Base-by-base conservation (phyloP, 2,888 invertebrate species). In the Branchinecta sandiegonensis region DNA sequence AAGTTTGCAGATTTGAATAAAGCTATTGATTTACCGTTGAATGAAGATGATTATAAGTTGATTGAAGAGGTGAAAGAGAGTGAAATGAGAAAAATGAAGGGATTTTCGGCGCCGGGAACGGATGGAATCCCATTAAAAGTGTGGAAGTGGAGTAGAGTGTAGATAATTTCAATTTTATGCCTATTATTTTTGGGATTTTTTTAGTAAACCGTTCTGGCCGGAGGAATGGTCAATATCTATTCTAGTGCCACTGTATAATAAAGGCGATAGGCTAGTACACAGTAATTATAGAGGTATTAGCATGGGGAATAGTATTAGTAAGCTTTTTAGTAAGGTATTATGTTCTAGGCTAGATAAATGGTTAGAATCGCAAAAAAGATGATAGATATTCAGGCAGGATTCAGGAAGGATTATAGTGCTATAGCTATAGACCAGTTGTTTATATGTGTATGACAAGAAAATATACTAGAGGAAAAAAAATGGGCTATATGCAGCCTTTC, bases 391-490 rank as follows among this genome's bases (percentile, higher is more conserved):
- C 50, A 50, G 50, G 50, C 50, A 50, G 50, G 13, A 13, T 50
- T 50, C 50, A 50, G 50, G 50, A 50, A 50, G 50, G 50, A n/a
- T 13, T 50, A 50, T 50, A 50, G 50, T 50, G 50, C 50, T 50
- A 50, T 50, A 50, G 50, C 50, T 50, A 50, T 50, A 50, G 50
- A 50, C 50, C 50, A 50, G 50, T 13, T 50, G n/a, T 50, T 50
- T 50, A 50, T 50, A 13, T 50, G 50, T 50, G 50, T 50, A n/a
- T 50, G 50, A 50, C 2, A 50, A 50, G 50, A 50, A 50, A 50
- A 50, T 50, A 50, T 50, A n/a, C 50, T 3, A 50, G 50, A 50
- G 50, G 50, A 50, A 50, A n/a, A n/a, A n/a, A 50, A 50, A 50
- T 50, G 2, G 50, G 50, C n/a, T 50, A 50, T 50, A 50, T n/a